phyloP scores from a whole-genome alignment of 1,140 invertebrate species.

The Matsumurasca onukii region DNA sequence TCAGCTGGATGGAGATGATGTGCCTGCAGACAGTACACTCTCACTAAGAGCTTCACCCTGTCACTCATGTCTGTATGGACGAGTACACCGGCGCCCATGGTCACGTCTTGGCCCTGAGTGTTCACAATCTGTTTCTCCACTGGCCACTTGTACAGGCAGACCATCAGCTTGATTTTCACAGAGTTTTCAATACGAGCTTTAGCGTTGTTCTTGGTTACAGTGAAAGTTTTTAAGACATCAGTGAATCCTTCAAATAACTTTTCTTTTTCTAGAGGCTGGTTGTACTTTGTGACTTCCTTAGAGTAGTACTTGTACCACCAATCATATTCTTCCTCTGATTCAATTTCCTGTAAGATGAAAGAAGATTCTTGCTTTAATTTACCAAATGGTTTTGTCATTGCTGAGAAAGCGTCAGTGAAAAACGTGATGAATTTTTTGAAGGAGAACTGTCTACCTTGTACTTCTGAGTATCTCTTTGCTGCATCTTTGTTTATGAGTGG shows the following conservation, averaged over 20 bases:
- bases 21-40: slow-evolving; percentile 77
- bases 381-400: background rate
- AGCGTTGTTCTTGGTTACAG: slow-evolving; percentile 49
- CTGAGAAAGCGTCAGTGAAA: background rate
- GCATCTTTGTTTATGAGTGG: background rate
- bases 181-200: background rate
- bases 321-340: slow-evolving; percentile 55
- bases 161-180: background rate
- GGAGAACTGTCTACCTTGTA: background rate
- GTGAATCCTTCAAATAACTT: slow-evolving; percentile 71
- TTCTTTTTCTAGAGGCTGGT: background rate
- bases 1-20: slow-evolving; percentile 72
- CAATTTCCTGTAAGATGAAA: background rate
- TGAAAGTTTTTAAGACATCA: slow-evolving; percentile 74
- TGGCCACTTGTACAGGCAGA: slow-evolving; percentile 22
- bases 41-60: slow-evolving; percentile 65
- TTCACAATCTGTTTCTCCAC: background rate
- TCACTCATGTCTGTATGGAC: slow-evolving; percentile 52
- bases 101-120: slow-evolving; percentile 52
- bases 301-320: slow-evolving; percentile 82
- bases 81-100: slow-evolving; percentile 54
- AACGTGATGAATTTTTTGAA: background rate
- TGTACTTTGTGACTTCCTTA: slow-evolving; percentile 46
- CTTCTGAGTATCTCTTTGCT: background rate
- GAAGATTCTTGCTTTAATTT: background rate